Evolutionary conservation across 2,113 vertebrate species (phyloP).

Genomic region (Noctilio leporinus): DNA sequence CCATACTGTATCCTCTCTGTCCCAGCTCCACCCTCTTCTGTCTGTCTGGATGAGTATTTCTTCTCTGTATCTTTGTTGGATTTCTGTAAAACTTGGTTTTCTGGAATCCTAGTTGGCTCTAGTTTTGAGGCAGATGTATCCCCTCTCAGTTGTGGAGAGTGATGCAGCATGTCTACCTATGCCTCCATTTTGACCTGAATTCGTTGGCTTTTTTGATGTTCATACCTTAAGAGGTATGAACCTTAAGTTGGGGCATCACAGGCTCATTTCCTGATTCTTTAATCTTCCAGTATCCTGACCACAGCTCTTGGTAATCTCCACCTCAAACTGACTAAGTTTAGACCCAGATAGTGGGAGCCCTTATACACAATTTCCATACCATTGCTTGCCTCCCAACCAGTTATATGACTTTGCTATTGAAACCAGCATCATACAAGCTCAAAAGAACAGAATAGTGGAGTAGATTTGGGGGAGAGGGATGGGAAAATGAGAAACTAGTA

Average conservation of each 20-base stretch:
- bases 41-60: no score
- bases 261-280: slow-evolving; percentile 14
- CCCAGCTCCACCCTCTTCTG: no score
- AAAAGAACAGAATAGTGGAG: background rate
- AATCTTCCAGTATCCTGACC: background rate
- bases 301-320: background rate
- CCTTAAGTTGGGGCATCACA: background rate
- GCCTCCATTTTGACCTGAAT: no score
- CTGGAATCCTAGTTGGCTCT: no score
- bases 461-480: background rate
- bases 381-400: background rate
- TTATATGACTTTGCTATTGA: background rate
- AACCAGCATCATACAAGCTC: background rate
- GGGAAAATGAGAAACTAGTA: background rate
- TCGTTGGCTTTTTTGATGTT: slow-evolving; percentile 11
- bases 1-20: no score
- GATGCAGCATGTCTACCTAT: no score
- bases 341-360: background rate
- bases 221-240: background rate
- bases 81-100: no score
- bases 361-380: background rate
- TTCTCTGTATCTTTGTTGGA: no score
- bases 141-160: no score
- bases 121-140: no score
- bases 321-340: background rate